phyloP scores from a whole-genome alignment of 2,797 vertebrate species.

The Gobio occitaniae region DNA sequence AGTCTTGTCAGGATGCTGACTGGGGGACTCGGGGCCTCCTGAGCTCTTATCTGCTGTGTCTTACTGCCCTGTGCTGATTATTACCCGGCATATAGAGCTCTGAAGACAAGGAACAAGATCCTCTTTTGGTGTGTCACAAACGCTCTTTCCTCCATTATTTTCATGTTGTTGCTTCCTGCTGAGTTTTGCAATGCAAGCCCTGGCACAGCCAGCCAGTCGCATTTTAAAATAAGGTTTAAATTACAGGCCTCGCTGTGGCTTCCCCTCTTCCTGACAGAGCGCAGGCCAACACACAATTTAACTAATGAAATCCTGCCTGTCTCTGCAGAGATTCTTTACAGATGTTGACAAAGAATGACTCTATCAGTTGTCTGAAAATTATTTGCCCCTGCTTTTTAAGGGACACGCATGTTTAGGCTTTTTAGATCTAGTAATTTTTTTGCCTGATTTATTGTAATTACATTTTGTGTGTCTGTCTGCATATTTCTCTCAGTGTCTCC shows the following conservation, averaged over 20 bases:
- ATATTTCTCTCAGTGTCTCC: conserved; percentile 38
- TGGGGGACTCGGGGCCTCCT: conserved; percentile 52
- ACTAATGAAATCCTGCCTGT: conserved; percentile 99
- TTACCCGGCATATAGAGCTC: conserved; percentile 62
- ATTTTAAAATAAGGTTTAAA: conserved; percentile 98
- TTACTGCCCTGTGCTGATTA: conserved; percentile 60
- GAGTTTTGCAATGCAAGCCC: conserved; percentile 62
- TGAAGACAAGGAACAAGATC: conserved; percentile 54
- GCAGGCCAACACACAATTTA: conserved; percentile 99
- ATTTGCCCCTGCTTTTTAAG: conserved; percentile 68
- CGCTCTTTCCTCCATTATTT: conserved; percentile 57
- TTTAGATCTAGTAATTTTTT: conserved; percentile 54
- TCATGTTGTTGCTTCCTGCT: conserved; percentile 64
- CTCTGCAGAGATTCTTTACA: conserved; percentile 97
- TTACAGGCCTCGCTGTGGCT: conserved; percentile 96
- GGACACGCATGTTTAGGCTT: conserved; percentile 48
- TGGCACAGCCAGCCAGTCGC: conserved; percentile 85
- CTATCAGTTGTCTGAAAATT: conserved; percentile 88
- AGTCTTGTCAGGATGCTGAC: conserved; percentile 63
- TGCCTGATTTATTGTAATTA: conserved; percentile 30
- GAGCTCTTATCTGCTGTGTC: conserved; percentile 59
- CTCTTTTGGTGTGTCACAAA: conserved; percentile 60
- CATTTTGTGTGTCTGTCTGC: conserved; percentile 38
- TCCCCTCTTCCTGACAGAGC: conserved; percentile 95
- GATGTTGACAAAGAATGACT: conserved; percentile 92